Base-by-base conservation (phyloP, 2,888 invertebrate genomes). In the Drosophila lutescens region DNA sequence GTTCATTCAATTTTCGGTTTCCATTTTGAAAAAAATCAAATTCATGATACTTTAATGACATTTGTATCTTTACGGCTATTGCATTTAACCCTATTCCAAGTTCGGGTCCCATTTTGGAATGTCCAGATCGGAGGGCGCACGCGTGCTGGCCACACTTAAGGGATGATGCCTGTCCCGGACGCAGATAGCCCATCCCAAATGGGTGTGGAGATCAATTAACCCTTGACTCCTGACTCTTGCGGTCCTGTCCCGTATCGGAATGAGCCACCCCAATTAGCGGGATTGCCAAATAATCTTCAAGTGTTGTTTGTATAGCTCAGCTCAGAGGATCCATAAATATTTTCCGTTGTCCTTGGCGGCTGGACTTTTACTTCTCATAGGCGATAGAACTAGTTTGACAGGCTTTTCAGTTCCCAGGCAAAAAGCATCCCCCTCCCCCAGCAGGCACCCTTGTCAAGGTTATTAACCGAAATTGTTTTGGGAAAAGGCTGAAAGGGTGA, bases 81-180 rank as follows among this genome's bases (percentile, higher is more conserved):
- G 8, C 4, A 26, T 10, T 41, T 46, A 40, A 59, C 69, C 49
- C 44, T 47, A 30, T 56, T 41, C 23, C 7, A 32, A 8, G 26
- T 13, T 13, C 32, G 61, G 71, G 72, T 85, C 85, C 85, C 76
- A 87, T 79, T 83, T 73, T 65, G 74, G 79, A 85, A 87, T 74
- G 23, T 41, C 34, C 26, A 51, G 51, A 40, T 56, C 51, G 40
- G 13, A 71, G 26, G 61, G 74, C 79, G 79, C 82, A 83, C 75
- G 85, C 86, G 85, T 84, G 86, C 56, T 70, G 72, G 60, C 5
- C 85, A 74, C 85, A 56, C 87, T 76, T 83, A 77, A 65, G 85
- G 82, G 82, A 74, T 85, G 83, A 46, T 69, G 20, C 23, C 34
- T 36, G 41, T 78, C 84, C 81, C 80, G 59, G 49, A 30, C 15